A percentile compares a stretch with the other conserved stretches of the same genome.
Conservation (phyloP, 2,888 invertebrate genomes). For the Drosophila parthenogenetica region DNA sequence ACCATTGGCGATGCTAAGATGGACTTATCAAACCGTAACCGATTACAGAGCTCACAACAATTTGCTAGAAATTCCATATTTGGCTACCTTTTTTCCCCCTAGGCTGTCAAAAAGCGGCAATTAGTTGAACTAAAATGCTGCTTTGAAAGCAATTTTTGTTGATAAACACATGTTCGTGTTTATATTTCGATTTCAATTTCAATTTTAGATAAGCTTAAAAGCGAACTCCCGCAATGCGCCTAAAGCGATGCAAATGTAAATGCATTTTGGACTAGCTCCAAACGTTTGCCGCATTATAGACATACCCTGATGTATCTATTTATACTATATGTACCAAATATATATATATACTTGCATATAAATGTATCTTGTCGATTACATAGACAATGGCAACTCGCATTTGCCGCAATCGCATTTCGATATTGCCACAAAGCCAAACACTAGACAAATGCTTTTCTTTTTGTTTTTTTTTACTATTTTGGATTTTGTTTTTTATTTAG, state of each 20-base stretch:
- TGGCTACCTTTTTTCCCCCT: neutral
- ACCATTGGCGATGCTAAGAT: neutral
- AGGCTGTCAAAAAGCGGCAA: slow-evolving; percentile 12
- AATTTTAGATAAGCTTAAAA: slow-evolving; percentile 70
- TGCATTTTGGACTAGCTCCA: slow-evolving; percentile 71
- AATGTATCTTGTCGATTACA: slow-evolving; percentile 10
- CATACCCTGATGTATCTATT: slow-evolving; percentile 27
- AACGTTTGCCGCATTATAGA: slow-evolving; percentile 74
- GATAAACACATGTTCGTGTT: slow-evolving; percentile 12
- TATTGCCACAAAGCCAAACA: slow-evolving; percentile 54
- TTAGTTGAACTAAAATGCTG: slow-evolving; percentile 30
- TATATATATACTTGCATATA: neutral
- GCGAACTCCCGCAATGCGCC: slow-evolving; percentile 72
- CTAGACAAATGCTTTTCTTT: slow-evolving; percentile 48
- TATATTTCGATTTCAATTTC: slow-evolving; percentile 54
- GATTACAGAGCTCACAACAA: neutral
- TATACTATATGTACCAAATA: slow-evolving; percentile 5
- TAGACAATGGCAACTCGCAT: slow-evolving; percentile 16
- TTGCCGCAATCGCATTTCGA: slow-evolving; percentile 59
- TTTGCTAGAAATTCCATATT: slow-evolving; percentile 4
- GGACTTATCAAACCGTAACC: neutral
- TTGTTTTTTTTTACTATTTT: slow-evolving; percentile 27
- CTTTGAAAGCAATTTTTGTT: slow-evolving; percentile 5
- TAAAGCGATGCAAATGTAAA: slow-evolving; percentile 72
- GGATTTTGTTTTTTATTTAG: slow-evolving; percentile 29